Base-by-base conservation (phyloP, 2,888 invertebrate species). In the Priocnemis perturbator region DNA sequence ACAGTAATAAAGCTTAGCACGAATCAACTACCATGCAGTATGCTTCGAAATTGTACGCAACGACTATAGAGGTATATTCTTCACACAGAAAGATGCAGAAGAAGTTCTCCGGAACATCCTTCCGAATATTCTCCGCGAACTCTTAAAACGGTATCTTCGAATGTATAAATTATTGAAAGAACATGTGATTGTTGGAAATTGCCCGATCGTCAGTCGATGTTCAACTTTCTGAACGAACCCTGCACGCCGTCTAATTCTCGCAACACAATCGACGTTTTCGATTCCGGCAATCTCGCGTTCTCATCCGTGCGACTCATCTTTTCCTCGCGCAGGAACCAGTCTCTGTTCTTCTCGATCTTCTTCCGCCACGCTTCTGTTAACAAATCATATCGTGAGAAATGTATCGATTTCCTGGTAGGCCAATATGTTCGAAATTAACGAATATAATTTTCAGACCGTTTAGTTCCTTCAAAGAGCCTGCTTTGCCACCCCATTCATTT, bases 401-500 rank as follows among this genome's bases (percentile, higher is more conserved):
- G 37, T 37, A 1, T 37, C 37, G 4, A n/a, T n/a, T n/a, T n/a
- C n/a, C n/a, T n/a, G n/a, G n/a, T n/a, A n/a, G n/a, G n/a, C n/a
- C n/a, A n/a, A n/a, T n/a, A n/a, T n/a, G n/a, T n/a, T n/a, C n/a
- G n/a, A n/a, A n/a, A n/a, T n/a, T n/a, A n/a, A n/a, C n/a, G n/a
- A n/a, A n/a, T n/a, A n/a, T n/a, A 21, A 64, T 64, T 53, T 37
- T 60, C 5, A 21, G 15, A 88, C 89, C 86, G 64, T 85, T 89
- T 2, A 89, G 75, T 65, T 88, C 85, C 5, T 78, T 57, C 19
- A 88, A 85, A 17, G 85, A 85, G 61, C 89, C 89, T 14, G 89
- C 86, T 62, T 87, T 87, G 11, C 90, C 90, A 45, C 90, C 90
- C 83, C 89, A 90, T 74, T 90, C 90, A 2, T 85, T 84, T 0